Evolutionary conservation across 2,888 invertebrate genomes (phyloP), one percentile per base, ranked within the genome.

Genomic region (Napeogenes sylphis): DNA sequence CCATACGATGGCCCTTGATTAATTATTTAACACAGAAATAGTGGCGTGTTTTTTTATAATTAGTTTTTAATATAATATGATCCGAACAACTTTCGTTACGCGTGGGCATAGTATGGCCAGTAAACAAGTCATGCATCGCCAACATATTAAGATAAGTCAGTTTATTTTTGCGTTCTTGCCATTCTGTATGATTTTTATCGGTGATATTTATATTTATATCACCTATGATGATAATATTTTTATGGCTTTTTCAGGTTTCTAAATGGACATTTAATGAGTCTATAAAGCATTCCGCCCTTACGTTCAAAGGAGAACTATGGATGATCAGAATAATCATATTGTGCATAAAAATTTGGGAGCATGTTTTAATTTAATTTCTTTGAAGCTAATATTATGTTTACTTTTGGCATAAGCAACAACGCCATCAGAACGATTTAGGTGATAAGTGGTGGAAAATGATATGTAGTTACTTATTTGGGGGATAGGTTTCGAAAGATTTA

Each of bases 131-230:
- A 56, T 69, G 59, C 5, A 33, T 21, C 0, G 71, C 62, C 1
- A 73, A 55, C 57, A 66, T 64, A 30, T 68, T 74, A 74, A n/a
- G n/a, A n/a, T n/a, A n/a, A 42, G 59, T 62, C 0, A 58, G 2
- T 56, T 69, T 66, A 38, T 73, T 74, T 4, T 57, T 62, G 0
- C 33, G 56, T 42, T 73, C 71, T 6, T 69, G 21, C 2, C 64
- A 45, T n/a, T 47, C 8, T 53, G 71, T 68, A 5, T n/a, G 32
- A 6, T 12, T 0, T 51, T 62, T 68, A 4, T 58, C 45, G 45
- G 56, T 62, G n/a, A 53, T n/a, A 65, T 73, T 70, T 6, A 73
- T 72, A 57, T 74, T 74, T 14, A 73, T 71, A 45, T 73, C 71
- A 4, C 71, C 74, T 4, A 61, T 55, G 4, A 74, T 56, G 21